Conservation (phyloP, 2,888 invertebrate genomes). For the Ptilodon capucinus region DNA sequence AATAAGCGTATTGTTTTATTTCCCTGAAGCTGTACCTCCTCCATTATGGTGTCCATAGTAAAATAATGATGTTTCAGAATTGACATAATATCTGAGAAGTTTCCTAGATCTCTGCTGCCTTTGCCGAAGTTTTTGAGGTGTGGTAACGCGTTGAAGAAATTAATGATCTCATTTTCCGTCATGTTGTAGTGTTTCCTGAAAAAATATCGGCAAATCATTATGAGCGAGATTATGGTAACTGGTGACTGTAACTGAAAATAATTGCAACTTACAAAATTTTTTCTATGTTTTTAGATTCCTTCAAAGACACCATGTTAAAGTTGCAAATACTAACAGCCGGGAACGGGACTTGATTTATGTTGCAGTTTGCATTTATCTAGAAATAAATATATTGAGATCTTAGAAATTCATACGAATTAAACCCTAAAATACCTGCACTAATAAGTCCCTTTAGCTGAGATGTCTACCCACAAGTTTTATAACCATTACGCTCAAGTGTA, state of each 20-base stretch:
- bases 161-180: slow-evolving; percentile 38
- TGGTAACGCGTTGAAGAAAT: slow-evolving; percentile 52
- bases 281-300: slow-evolving; percentile 49
- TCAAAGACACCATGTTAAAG: slow-evolving; percentile 60
- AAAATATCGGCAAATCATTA: background rate
- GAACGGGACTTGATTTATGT: slow-evolving; percentile 65
- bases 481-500: no score
- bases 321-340: slow-evolving; percentile 72
- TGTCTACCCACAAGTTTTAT: no score
- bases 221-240: no score
- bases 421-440: no score
- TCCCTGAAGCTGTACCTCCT: slow-evolving; percentile 66
- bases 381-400: background rate
- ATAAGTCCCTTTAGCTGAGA: no score
- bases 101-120: slow-evolving; percentile 17
- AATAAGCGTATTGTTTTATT: no score
- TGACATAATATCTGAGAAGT: slow-evolving; percentile 48
- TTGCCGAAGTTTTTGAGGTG: slow-evolving; percentile 39
- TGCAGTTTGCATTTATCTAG: slow-evolving; percentile 67
- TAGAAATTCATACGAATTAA: background rate
- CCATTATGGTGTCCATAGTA: slow-evolving; percentile 67
- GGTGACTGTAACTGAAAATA: no score
- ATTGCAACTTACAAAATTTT: slow-evolving; percentile 55
- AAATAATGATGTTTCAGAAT: slow-evolving; percentile 63
- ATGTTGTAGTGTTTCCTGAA: slow-evolving; percentile 45